Base-by-base conservation (phyloP, 2,113 vertebrate species). In the Triplophysa siluroides region DNA sequence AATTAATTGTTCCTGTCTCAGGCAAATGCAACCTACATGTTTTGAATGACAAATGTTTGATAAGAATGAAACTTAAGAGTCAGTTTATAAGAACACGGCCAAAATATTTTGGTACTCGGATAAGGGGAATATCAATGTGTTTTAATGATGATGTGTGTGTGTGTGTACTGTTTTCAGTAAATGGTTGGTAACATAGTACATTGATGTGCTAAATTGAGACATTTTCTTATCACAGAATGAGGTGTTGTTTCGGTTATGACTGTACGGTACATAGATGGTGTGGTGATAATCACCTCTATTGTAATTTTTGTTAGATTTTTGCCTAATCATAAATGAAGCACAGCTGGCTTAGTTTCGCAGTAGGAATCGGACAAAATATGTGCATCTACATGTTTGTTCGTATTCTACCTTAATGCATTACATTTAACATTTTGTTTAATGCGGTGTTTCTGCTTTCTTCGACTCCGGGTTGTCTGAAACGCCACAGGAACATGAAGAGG, bases 31-130 rank as follows among this genome's bases (percentile, higher is more conserved):
- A 14, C 7, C 43, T 8, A n/a, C n/a, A 43, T 9, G 56, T 45
- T 62, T 47, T 75, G 38, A 45, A 62, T 62, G 58, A n/a, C 58
- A 62, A 19, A 75, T 62, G 43, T 54, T 4, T 33, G 9, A 71
- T 33, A 12, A 23, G 7, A 73, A 9, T 73, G 3, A 60, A 60
- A 73, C 29, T n/a, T 26, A 8, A 19, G 18, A 61, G 38, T 43
- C 71, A 2, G 24, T 2, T 38, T 9, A 5, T 8, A 23, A 18
- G 33, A 18, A 50, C 14, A 18, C 4, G 12, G 3, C 47, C 45
- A 52, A 19, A 52, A 52, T 29, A 4, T 26, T 69, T 2, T 52
- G 23, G 18, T 11, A 24, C 23, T 26, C 0, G 14, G 23, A 18
- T 50, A 8, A 68, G 4, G 9, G 19, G 38, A 21, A 26, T 9